Percentiles rank a stretch among this genome's conserved stretches.
phyloP scores from a whole-genome alignment of 2,797 vertebrate genomes.

The Tenualosa ilisha region DNA sequence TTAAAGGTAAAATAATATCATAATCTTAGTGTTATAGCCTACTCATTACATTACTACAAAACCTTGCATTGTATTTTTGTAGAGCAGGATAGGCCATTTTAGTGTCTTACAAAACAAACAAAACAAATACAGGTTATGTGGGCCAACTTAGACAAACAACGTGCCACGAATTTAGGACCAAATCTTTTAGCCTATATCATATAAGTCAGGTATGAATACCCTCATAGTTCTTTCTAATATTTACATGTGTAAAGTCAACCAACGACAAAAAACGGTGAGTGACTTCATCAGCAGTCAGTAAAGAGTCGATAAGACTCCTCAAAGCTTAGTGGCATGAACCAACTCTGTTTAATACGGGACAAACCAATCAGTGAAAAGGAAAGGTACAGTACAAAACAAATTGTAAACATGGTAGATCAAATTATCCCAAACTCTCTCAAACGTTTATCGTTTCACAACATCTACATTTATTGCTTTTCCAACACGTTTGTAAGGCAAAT shows the following conservation, averaged over 20 bases:
- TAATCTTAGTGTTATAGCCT: not conserved
- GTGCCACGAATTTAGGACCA: no score
- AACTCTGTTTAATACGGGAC: slow-evolving; percentile 81
- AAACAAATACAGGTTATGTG: not conserved
- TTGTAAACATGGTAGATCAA: not conserved
- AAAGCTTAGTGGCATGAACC: slow-evolving; percentile 87
- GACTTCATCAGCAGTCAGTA: slow-evolving; percentile 38
- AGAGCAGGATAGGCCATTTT: not conserved
- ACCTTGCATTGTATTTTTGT: not conserved
- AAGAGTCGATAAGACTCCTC: slow-evolving; percentile 79
- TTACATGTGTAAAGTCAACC: not conserved
- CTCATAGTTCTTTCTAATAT: not conserved
- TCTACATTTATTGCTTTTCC: no score
- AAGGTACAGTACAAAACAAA: slow-evolving; percentile 59
- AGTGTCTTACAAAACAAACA: not conserved
- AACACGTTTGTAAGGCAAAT: not conserved
- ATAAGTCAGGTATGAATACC: not conserved
- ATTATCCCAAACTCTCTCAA: no score
- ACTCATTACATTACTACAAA: not conserved
- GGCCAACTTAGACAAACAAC: not conserved
- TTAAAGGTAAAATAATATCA: no score
- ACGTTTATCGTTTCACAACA: not conserved
- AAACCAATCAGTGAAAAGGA: slow-evolving; percentile 62
- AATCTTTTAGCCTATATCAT: no score
- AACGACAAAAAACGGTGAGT: not conserved